These are phyloP conservation scores for Dipus sagitta DNA, from an alignment of 2,797 vertebrate genomes.

Conservation along the genomic window DNA sequence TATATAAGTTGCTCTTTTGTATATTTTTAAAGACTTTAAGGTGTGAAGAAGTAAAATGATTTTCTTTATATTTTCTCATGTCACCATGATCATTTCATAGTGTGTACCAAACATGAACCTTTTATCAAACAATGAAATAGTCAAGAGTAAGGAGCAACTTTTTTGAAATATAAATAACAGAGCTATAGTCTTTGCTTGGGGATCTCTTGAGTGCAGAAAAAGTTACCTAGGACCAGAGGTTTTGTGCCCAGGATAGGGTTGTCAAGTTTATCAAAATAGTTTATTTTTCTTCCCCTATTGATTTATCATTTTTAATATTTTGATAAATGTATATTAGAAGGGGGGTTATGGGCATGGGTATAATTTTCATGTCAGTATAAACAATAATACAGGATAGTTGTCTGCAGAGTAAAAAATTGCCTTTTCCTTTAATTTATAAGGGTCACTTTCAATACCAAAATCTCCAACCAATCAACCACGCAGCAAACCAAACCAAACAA, in stretches of 20 bases:
- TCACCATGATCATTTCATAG: conserved; percentile 23
- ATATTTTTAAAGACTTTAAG: background rate
- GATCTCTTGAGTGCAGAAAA: too few species aligned
- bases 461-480: background rate
- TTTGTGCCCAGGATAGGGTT: too few species aligned
- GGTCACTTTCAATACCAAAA: background rate
- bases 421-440: background rate
- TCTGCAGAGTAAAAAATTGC: background rate
- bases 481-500: background rate
- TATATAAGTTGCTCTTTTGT: background rate
- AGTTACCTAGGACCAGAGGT: too few species aligned
- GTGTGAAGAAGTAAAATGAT: conserved; percentile 24
- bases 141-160: conserved; percentile 21
- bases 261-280: background rate
- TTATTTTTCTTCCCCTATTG: background rate
- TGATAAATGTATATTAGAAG: background rate
- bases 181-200: too few species aligned
- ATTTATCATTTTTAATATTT: conserved; percentile 1
- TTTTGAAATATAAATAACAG: conserved; percentile 35
- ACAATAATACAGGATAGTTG: background rate
- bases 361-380: background rate
- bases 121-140: conserved; percentile 8
- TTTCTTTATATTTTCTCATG: conserved; percentile 26
- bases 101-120: background rate
- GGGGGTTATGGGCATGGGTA: rapidly evolving